Base-by-base conservation (phyloP, 2,888 invertebrate species). In the Agonopterix alstromeriana region DNA sequence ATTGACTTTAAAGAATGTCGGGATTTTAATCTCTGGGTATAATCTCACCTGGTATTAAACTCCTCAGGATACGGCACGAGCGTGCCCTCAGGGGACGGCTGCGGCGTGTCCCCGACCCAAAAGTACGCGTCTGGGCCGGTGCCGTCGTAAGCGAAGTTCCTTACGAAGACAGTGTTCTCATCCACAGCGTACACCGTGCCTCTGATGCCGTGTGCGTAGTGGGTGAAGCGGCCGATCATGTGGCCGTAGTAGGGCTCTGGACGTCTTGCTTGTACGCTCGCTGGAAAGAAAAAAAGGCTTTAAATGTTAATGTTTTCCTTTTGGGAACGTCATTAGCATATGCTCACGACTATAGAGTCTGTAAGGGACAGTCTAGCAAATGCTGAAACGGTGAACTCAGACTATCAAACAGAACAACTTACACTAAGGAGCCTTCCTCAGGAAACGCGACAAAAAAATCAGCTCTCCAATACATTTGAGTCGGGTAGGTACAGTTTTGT, bases 111-210 rank as follows among this genome's bases (percentile, higher is more conserved):
- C 10, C 97, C 97, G 51, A 96, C 94, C 97, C 96, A 97, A 90
- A 97, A 97, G 85, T 93, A 96, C 1, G 96, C 95, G 73, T 95
- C 95, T 53, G 96, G 95, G 8, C 94, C 96, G 7, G 93, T 94
- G 42, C 97, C 97, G 69, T 97, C 97, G 74, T 97, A 97, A 43
- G 92, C 93, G 81, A 97, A 97, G 42, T 94, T 94, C 67, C 94
- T 61, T 0, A 97, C 94, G 85, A 94, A 97, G 53, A 97, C 90
- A 11, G 97, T 97, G 70, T 90, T 93, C 72, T 97, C 97, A 72
- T 97, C 97, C 5, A 97, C 95, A 0, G 95, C 96, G 82, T 95
- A 97, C 35, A 94, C 95, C 1, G 92, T 92, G 36, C 97, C 97
- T 59, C 90, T 91, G 59, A 96, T 94, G 54, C 93, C 94, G 72